phyloP scores from a whole-genome alignment of 2,113 vertebrate genomes.

The Rana temporaria region DNA sequence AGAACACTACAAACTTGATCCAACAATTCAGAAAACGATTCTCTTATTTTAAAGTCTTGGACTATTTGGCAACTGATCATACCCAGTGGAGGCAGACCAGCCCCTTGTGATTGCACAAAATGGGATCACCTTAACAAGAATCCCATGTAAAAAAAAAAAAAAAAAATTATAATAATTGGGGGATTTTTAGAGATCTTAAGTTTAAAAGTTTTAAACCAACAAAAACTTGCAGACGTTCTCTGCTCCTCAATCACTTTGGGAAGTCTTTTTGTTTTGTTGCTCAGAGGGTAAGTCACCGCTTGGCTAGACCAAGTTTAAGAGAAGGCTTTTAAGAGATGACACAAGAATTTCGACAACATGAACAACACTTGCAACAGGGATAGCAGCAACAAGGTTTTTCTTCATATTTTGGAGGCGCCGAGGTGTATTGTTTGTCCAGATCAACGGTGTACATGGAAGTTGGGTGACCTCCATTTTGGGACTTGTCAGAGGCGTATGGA shows the following conservation, averaged over 20 bases:
- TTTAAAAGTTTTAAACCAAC: too few species aligned
- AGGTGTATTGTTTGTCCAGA: conserved; percentile 62
- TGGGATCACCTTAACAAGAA: neutral
- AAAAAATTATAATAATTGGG: neutral
- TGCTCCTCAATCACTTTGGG: neutral
- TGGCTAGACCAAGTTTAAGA: neutral
- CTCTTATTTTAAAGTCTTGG: too few species aligned
- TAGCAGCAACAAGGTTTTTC: conserved; percentile 61
- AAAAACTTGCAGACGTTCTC: neutral
- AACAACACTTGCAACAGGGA: conserved; percentile 66
- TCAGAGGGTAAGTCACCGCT: neutral
- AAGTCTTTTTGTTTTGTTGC: conserved; percentile 20
- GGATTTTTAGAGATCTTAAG: neutral
- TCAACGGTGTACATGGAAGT: conserved; percentile 62
- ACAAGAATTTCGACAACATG: conserved; percentile 67
- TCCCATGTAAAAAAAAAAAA: too few species aligned
- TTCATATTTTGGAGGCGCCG: neutral
- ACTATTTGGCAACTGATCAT: conserved; percentile 13
- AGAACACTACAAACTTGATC: neutral
- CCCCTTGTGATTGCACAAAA: neutral
- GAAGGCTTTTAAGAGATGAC: conserved; percentile 63
- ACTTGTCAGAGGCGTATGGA: conserved; percentile 69
- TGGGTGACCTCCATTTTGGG: conserved; percentile 14
- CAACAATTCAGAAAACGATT: neutral
- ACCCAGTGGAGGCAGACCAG: neutral